Percentiles rank a stretch among this genome's conserved stretches.
Conservation (phyloP, 2,888 invertebrate species). For the Trachelus stipa region DNA sequence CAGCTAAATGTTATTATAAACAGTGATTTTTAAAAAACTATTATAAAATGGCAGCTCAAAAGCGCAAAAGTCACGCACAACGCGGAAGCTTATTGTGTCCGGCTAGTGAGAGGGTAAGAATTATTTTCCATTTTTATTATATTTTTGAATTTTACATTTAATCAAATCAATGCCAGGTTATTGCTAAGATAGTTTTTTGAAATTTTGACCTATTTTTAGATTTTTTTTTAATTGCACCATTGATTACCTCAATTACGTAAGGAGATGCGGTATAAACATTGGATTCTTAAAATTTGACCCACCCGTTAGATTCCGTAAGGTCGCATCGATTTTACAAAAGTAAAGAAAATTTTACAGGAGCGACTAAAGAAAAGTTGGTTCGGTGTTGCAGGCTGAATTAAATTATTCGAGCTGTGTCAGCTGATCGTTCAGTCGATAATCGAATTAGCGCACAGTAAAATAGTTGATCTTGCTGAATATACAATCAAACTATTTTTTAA, state of each 20-base stretch:
- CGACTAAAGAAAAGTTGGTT: neutral
- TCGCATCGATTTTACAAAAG: neutral
- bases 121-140: neutral
- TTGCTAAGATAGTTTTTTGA: neutral
- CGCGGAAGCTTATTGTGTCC: constrained; percentile 4
- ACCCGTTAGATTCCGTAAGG: neutral
- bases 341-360: neutral
- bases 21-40: too few species aligned
- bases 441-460: neutral
- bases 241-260: neutral
- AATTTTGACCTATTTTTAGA: neutral
- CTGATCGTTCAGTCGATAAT: neutral
- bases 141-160: neutral
- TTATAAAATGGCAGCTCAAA: neutral
- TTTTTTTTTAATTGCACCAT: too few species aligned
- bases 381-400: neutral
- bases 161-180: neutral
- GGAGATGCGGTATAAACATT: neutral
- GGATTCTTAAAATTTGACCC: neutral
- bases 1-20: neutral
- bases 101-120: neutral
- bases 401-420: neutral
- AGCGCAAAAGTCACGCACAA: neutral
- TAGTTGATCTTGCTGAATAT: neutral
- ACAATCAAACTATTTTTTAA: too few species aligned